Base-by-base conservation (phyloP, 2,888 invertebrate species). In the Petrolisthes cinctipes region DNA sequence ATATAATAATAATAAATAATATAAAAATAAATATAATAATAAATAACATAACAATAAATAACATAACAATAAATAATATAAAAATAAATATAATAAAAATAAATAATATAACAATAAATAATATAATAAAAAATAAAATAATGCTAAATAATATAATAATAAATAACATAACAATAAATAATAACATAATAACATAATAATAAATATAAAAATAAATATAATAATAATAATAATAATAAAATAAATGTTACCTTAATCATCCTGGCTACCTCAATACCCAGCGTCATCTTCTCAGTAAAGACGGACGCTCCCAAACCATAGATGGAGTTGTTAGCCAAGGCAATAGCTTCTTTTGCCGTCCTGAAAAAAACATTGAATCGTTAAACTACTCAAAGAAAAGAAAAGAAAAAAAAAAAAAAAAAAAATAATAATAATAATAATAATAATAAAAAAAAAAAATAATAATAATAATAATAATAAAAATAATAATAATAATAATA, bases 281-380 rank as follows among this genome's bases (percentile, higher is more conserved):
- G 91, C 66, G 94, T 93, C 73, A 94, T 91, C 91, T 94, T 94
- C 92, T 95, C 94, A 3, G 94, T 93, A 94, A 94, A 95, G 54
- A 95, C 93, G 88, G 94, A 94, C 4, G 93, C 93, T 14, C 93
- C 94, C 9, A 94, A 92, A 5, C 94, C 94, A 91, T 93, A 94
- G 73, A 93, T 92, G 17, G 93, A 92, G 92, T 94, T 94, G 92
- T 95, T 95, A 53, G 94, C 94, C 79, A 95, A 92, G 66, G 92
- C 92, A 1, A 94, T 92, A n/a, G 94, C 94, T 92, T 95, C 95
- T 91, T 94, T 94, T 4, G 94, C 93, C 54, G 94, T 94, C 86
- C 95, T 90, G 92, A 4, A 56, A 84, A 6, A 76, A 23, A 23
- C 6, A 11, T 4, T 23, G 37, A 14, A 23, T 76, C 37, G 75